Base-by-base conservation (phyloP, 2,888 invertebrate species). In the Zelleria hepariella region DNA sequence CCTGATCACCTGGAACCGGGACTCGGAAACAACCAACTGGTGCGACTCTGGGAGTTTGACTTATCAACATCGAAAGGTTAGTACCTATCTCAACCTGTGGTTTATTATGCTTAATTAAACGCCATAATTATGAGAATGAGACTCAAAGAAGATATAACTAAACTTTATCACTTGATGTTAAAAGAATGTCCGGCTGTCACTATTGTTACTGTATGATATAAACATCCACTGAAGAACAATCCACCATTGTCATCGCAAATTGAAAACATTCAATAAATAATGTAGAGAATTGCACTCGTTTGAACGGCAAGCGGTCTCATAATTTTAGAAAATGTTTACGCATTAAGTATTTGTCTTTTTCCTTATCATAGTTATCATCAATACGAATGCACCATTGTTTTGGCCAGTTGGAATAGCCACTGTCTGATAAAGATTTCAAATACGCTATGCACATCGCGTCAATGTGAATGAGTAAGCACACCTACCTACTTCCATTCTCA, bases 1-100 rank as follows among this genome's bases (percentile, higher is more conserved):
- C 94, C 94, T 21, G 94, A 94, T 65, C 90, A 95, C 74, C 88
- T 96, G 59, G 94, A 97, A 81, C 96, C 98, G 1, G 98, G 98
- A 8, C 86, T 98, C 60, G 95, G 96, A 74, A 94, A 94, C 71
- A 92, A 93, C 63, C 95, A 96, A 77, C 90, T 95, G 47, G 93
- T 94, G 26, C 90, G 95, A 58, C 89, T 96, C 59, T 91, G 95
- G 70, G 94, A 94, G 63, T 86, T 94, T 62, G 94, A 94, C 66
- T 83, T 94, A 62, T 92, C 90, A 62, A 86, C 87, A 51, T 79
- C 83, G 57, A 80, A 78, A 80, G 82, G 85, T 83, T 74, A 72
- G 61, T 68, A 32, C 26, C 63, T 65, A 42, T 53, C n/a, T n/a
- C n/a, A n/a, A n/a, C n/a, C n/a, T 42, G 15, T 42, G 32, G 2